Percentiles rank a stretch among this genome's conserved stretches.
Conservation (phyloP, 1,140 invertebrate species). For the Drosophila cardini region DNA sequence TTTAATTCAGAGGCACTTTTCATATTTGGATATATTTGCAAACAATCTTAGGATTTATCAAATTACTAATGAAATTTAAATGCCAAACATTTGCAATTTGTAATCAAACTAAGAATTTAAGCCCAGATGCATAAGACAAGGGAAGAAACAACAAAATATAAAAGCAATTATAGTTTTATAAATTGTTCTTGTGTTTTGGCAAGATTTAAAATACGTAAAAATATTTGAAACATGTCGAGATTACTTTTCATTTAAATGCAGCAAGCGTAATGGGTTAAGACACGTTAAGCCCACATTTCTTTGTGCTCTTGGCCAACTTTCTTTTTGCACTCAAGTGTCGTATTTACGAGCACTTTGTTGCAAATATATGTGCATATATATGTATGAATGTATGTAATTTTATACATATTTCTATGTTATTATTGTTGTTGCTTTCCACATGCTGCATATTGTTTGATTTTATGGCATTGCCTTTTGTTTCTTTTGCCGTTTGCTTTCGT, state of each 20-base stretch:
- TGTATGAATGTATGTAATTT: background rate
- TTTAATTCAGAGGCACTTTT: too few species aligned
- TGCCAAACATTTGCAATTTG: too few species aligned
- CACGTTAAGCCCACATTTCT: constrained; percentile 20
- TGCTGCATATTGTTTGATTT: constrained; percentile 49
- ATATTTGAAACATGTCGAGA: background rate
- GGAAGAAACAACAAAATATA: background rate
- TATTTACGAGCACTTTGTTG: constrained; percentile 53
- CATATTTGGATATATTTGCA: too few species aligned
- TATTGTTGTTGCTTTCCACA: constrained; percentile 35
- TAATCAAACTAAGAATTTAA: too few species aligned
- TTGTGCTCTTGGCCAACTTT: constrained; percentile 25
- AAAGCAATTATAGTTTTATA: background rate
- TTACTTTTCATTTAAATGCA: background rate
- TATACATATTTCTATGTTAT: constrained; percentile 13
- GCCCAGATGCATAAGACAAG: constrained; percentile 4
- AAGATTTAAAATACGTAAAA: background rate
- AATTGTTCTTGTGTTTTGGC: constrained; percentile 9
- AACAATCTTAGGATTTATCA: too few species aligned
- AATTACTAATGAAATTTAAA: too few species aligned
- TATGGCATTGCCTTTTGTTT: constrained; percentile 33
- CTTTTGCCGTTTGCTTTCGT: constrained; percentile 39
- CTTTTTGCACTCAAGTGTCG: constrained; percentile 44
- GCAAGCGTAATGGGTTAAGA: background rate
- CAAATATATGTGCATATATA: constrained; percentile 35